Base-by-base conservation (phyloP, 1,140 invertebrate species). In the Chelonus insularis region DNA sequence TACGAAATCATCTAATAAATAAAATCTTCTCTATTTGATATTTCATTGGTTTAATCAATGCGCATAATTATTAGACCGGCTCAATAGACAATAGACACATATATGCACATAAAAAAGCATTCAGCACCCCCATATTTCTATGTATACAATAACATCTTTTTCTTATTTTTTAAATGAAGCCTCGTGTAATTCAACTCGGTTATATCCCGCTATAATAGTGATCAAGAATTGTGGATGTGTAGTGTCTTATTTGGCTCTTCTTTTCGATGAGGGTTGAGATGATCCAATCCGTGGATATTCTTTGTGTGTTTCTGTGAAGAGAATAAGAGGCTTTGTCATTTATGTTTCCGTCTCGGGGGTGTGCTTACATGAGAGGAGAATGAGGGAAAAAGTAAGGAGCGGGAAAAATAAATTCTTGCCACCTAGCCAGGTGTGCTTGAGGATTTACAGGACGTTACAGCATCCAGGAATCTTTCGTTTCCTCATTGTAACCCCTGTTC, bases 341-440 rank as follows among this genome's bases (percentile, higher is more conserved):
- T 69, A 68, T 71, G 68, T 75, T 76, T 76, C 70, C 72, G 18
- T 60, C 62, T 72, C 66, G 77, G 72, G 77, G 77, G 75, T 79
- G 72, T 68, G 69, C 58, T 45, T 18, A 14, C 39, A 52, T 36
- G 41, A 16, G 43, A 48, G 25, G 43, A 43, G 39, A 48, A 39
- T 50, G 57, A 16, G 29, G 29, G 25, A 32, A 32, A 29, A 14
- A 57, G 41, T 12, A 23, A 20, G 5, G 6, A 43, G 16, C 12
- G 16, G 16, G 14, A 16, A 43, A 43, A 43, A 16, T 14, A 16
- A 16, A 18, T 7, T 43, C 25, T 55, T 64, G 70, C 68, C 65
- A 72, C 64, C 68, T 72, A 74, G 69, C 76, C 76, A 78, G 75
- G 75, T 78, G 75, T 72, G 66, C 67, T 36, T 47, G 55, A 50